phyloP scores from a whole-genome alignment of 1,140 invertebrate genomes.

The Dufourea novaeangliae region DNA sequence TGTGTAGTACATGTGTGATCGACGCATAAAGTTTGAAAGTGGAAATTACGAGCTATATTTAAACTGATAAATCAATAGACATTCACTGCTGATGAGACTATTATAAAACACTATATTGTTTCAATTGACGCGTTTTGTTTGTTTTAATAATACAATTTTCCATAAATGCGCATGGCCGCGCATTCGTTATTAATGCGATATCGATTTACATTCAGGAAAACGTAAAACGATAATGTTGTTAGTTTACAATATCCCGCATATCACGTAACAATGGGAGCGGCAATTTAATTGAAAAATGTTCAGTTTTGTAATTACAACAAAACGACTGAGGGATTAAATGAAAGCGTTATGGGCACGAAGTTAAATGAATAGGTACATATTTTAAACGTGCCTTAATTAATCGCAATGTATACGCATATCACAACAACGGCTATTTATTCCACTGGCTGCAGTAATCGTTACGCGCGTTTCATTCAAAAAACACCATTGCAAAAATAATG shows the following conservation, averaged over 20 bases:
- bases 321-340: neutral
- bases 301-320: neutral
- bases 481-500: neutral
- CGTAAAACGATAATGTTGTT: neutral
- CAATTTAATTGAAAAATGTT: neutral
- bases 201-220: neutral
- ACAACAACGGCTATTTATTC: slow-evolving; percentile 8
- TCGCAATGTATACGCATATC: neutral
- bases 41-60: neutral
- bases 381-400: slow-evolving; percentile 31
- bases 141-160: neutral
- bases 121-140: neutral
- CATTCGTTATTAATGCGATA: neutral
- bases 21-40: neutral
- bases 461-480: slow-evolving; percentile 18
- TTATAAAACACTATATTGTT: neutral
- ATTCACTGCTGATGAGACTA: no score
- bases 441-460: slow-evolving; percentile 3
- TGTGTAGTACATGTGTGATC: neutral
- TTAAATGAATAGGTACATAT: slow-evolving; percentile 17
- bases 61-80: neutral
- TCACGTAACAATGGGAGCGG: no score
- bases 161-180: neutral
- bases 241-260: neutral
- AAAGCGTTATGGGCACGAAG: neutral